A percentile compares a stretch with the other conserved stretches of the same genome.
phyloP scores from a whole-genome alignment of 2,888 invertebrate genomes.

The Aleiodes alternator region DNA sequence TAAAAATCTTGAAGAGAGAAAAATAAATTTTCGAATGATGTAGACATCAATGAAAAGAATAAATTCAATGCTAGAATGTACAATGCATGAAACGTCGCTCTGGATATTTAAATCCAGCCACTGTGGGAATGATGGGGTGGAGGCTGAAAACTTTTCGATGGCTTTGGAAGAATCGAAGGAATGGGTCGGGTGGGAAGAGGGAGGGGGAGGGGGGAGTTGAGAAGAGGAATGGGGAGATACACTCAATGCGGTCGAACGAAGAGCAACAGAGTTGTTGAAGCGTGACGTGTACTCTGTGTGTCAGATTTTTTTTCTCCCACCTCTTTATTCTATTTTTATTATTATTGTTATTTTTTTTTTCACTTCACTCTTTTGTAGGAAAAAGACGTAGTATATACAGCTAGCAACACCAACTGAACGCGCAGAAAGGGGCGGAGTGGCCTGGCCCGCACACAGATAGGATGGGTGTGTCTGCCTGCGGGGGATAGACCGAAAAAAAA shows the following conservation, averaged over 20 bases:
- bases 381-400: conserved; percentile 55
- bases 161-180: conserved; percentile 17
- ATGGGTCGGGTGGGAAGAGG: neutral
- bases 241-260: conserved; percentile 46
- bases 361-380: conserved; percentile 39
- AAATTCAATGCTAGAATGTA: conserved; percentile 2
- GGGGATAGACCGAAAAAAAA: conserved; percentile 48
- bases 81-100: conserved; percentile 25
- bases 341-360: neutral
- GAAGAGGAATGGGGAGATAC: conserved; percentile 17
- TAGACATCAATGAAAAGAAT: neutral
- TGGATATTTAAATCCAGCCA: conserved; percentile 33
- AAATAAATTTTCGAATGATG: neutral
- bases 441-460: conserved; percentile 29
- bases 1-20: neutral
- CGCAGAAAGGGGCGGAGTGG: conserved; percentile 35
- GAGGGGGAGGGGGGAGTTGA: neutral
- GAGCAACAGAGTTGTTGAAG: conserved; percentile 63
- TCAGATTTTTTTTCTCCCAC: conserved; percentile 23
- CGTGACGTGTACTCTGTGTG: conserved; percentile 65
- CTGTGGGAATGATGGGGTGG: conserved; percentile 30
- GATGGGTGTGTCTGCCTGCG: conserved; percentile 44
- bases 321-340: neutral
- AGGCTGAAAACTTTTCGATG: conserved; percentile 41
- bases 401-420: conserved; percentile 35